Evolutionary conservation across 1,140 invertebrate species (phyloP), one percentile per base, ranked within the genome.

Genomic region (Caenorhabditis briggsae): DNA sequence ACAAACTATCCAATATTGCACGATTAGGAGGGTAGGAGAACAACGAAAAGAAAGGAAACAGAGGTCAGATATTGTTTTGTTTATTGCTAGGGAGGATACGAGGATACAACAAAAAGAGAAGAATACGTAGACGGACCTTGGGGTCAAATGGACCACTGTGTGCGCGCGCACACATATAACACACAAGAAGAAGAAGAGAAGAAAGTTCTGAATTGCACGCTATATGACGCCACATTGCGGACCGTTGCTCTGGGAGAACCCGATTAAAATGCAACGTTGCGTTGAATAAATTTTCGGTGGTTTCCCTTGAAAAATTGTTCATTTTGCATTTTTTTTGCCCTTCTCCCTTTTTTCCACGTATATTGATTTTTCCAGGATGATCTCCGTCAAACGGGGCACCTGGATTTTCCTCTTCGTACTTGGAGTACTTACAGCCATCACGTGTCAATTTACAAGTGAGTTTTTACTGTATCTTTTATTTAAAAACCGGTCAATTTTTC

Each of bases 381-480:
- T 9, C 18, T 20, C 46, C 7, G n/a, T 78, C 6, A 78, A 50
- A 25, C 46, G 70, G 53, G 46, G 70, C 0, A 78, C 70, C 23
- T 78, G 70, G 70, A 5, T 78, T 11, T 78, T 78, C 70, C 50
- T 78, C 70, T 25, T 78, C 33, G 46, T 78, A 12, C 70, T 78
- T 50, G 70, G 70, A 12, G 46, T 78, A 23, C n/a, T 50, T 50
- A 20, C 70, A 50, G 43, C 46, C 70, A 53, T 50, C 14, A 78
- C 65, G 5, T 78, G 70, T 50, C 14, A 50, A 78, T 78, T 78
- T 23, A 23, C 20, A 9, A 53, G 70, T 78, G 11, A 78, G 64
- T 64, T 0, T 18, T 6, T 58, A n/a, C 56, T n/a, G 1, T 20
- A 18, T 0, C n/a, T 58, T 58, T 58, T 8, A 58, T 58, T 58